Evolutionary conservation across 2,888 invertebrate genomes (phyloP), one percentile per base, ranked within the genome.

Genomic region (Drosophila rubida): DNA sequence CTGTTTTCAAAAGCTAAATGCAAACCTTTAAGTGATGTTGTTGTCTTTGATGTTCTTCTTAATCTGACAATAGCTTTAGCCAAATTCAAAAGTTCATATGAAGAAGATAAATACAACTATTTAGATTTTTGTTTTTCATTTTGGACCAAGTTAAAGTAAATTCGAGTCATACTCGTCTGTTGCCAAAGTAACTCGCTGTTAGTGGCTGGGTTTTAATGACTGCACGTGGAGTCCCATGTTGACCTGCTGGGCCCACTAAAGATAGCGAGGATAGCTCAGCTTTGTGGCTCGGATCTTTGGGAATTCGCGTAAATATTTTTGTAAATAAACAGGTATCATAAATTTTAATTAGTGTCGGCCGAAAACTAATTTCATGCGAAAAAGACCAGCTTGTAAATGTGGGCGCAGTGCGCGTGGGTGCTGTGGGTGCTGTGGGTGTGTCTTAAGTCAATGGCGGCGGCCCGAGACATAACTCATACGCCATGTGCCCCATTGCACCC

Each of bases 331-430:
- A 80, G 86, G 81, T 82, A 80, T 90, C 87, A 87, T 90, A 89
- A 89, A 89, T 87, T 89, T 87, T 86, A 89, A 89, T 90, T 90
- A 90, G 77, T 25, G 67, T 55, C 69, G 58, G 60, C 79, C 82
- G 48, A 61, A 80, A 72, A 83, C 89, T 86, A 86, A 87, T 89
- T 90, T 89, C 74, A 70, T 71, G 73, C 69, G 63, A 78, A 86
- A 25, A 67, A 75, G 59, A 44, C 41, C 35, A 53, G 65, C 64
- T 58, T 63, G 57, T 64, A 65, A 76, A 58, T 63, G 66, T 68
- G 67, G 65, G 27, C 35, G 35, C 35, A 37, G 35, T 37, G 14
- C 2, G 14, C 50, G 61, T 68, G 55, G 54, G 64, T 32, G 32
- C 44, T 49, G 61, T 68, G 55, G 54, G 64, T 32, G 32, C 44